Conservation (phyloP, 2,888 invertebrate genomes). For the Omphaloscelis lunosa region DNA sequence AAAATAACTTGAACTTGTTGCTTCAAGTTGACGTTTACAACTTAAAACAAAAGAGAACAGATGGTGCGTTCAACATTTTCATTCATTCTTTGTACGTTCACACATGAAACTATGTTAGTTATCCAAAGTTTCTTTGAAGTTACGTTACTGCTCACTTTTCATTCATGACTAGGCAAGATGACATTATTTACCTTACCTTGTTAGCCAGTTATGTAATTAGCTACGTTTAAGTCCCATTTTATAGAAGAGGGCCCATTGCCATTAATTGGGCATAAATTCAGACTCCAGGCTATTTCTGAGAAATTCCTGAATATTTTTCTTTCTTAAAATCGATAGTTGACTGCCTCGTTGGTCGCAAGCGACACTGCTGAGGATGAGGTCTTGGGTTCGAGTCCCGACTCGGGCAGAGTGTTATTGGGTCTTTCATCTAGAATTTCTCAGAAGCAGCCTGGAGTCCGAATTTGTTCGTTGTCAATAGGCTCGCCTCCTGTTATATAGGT, state of each 20-base stretch:
- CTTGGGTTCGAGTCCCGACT: no score
- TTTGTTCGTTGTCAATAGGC: no score
- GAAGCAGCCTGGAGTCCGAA: not conserved
- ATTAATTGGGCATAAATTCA: not conserved
- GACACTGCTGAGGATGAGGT: no score
- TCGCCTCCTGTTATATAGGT: no score
- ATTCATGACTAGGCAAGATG: constrained; percentile 2
- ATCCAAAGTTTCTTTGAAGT: constrained; percentile 21
- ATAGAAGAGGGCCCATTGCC: not conserved
- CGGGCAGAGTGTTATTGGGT: no score
- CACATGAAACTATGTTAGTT: constrained; percentile 24
- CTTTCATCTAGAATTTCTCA: not conserved
- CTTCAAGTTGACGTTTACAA: constrained; percentile 41
- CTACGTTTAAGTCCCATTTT: not conserved
- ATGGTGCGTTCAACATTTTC: constrained; percentile 35
- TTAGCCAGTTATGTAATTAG: not conserved
- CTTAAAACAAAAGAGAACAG: constrained; percentile 45
- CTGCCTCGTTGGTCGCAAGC: not conserved
- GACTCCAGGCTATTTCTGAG: not conserved
- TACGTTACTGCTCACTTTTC: not conserved
- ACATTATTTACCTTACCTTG: not conserved
- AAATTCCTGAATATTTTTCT: not conserved
- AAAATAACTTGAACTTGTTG: constrained; percentile 41
- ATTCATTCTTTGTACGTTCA: constrained; percentile 38
- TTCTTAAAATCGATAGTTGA: not conserved